These are phyloP conservation scores for Chrysina gloriosa DNA, from an alignment of 2,888 invertebrate species.

Conservation along the genomic window DNA sequence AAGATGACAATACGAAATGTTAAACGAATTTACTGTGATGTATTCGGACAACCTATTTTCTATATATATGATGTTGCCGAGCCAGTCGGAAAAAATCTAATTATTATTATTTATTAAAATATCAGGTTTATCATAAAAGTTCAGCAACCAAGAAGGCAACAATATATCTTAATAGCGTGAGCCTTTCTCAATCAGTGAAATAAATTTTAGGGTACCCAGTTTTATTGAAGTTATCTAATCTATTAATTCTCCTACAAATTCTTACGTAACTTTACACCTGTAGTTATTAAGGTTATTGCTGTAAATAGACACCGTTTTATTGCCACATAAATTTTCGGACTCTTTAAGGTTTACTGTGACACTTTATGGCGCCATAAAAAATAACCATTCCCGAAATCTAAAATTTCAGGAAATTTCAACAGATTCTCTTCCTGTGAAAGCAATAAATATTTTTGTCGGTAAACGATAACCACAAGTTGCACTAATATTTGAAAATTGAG, in stretches of 20 bases:
- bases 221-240: constrained; percentile 6
- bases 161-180: no score
- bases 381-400: background rate
- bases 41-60: no score
- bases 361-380: constrained; percentile 27
- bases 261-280: constrained; percentile 21
- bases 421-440: background rate
- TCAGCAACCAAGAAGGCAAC: no score
- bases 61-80: no score
- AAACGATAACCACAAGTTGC: no score
- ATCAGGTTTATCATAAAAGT: no score
- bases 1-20: no score
- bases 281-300: background rate
- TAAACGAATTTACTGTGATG: no score
- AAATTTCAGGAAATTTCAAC: constrained; percentile 17
- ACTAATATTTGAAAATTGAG: no score
- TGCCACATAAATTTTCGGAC: constrained; percentile 14
- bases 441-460: background rate
- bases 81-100: no score
- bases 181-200: no score
- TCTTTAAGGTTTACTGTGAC: constrained; percentile 1
- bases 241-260: constrained; percentile 15
- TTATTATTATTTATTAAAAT: no score
- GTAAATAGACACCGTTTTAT: constrained; percentile 11
- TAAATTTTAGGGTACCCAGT: constrained; percentile 16